Evolutionary conservation across 2,797 vertebrate genomes (phyloP), one percentile per base, ranked within the genome.

Genomic region (Catharus ustulatus): DNA sequence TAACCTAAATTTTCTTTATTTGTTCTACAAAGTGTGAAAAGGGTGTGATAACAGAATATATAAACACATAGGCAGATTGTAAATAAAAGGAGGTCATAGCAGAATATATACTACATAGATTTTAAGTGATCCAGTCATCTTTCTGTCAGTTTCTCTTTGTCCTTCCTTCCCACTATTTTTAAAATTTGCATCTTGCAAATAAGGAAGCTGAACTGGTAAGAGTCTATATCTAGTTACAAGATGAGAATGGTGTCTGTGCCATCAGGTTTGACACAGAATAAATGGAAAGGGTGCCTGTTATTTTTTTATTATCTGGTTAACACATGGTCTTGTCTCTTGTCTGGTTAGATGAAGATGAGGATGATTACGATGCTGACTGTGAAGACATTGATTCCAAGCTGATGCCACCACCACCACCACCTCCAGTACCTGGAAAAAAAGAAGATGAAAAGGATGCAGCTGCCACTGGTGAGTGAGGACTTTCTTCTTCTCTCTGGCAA

Each of bases 351-450:
- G 99, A 98, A 63, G 97, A 99, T 87, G 99, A 99, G 19, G 99
- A 99, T 78, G 99, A 99, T 95, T 99, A 99, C 16, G 99, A 99
- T 97, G 99, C 99, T 5, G 99, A 99, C 96, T 99, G 98, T 91
- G 99, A 99, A 97, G 99, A 99, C 88, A 99, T 99, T 71, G 99
- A 99, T 96, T 98, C 99, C 63, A 99, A 99, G 96, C 97, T 99
- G 68, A 99, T 99, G 99, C 99, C 99, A 0, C 99, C 99, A 0
- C 99, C 99, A 2, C 99, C 99, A 11, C 99, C 99, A 4, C 99
- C 99, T 17, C 98, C 93, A 76, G 97, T 98, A 81, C 96, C 98
- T 48, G 77, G 91, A 23, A 99, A 99, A 97, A 99, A 99, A 97
- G 99, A 99, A 13, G 99, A 99, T 42, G 97, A 98, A 8, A 97